These are phyloP conservation scores for Holocentrus rufus DNA, from an alignment of 2,797 vertebrate species.

Conservation along the genomic window DNA sequence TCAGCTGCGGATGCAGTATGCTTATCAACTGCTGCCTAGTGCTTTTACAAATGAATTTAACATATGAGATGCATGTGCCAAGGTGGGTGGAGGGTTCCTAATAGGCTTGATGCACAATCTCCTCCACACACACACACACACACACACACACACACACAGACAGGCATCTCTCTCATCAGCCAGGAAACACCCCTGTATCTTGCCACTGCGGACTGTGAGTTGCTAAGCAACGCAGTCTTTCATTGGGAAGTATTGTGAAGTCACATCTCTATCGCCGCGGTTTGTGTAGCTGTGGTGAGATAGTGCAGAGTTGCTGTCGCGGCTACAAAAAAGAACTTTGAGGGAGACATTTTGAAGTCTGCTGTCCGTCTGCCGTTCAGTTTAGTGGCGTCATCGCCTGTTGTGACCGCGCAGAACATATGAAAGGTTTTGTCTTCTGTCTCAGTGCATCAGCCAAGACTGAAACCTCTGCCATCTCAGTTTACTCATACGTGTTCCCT, in stretches of 20 bases:
- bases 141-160: constrained; percentile 38
- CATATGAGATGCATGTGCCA: constrained; percentile 34
- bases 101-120: constrained; percentile 39
- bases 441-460: neutral
- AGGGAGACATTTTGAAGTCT: constrained; percentile 2
- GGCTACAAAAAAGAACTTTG: constrained; percentile 46
- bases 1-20: constrained; percentile 17
- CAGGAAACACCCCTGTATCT: constrained; percentile 85
- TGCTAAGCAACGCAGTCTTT: constrained; percentile 84
- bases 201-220: constrained; percentile 79
- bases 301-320: constrained; percentile 45
- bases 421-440: neutral
- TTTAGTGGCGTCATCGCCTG: constrained; percentile 7
- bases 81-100: neutral
- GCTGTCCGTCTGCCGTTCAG: constrained; percentile 23
- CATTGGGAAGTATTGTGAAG: constrained; percentile 73
- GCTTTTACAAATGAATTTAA: constrained; percentile 32
- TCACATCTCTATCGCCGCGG: constrained; percentile 64
- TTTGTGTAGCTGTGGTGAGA: constrained; percentile 61
- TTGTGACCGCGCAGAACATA: neutral
- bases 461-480: neutral
- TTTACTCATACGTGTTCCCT: neutral
- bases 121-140: constrained; percentile 24
- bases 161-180: constrained; percentile 65
- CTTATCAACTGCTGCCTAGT: constrained; percentile 7